A percentile compares a stretch with the other conserved stretches of the same genome.
Conservation (phyloP, 1,140 invertebrate genomes). For the Drosophila tristis region DNA sequence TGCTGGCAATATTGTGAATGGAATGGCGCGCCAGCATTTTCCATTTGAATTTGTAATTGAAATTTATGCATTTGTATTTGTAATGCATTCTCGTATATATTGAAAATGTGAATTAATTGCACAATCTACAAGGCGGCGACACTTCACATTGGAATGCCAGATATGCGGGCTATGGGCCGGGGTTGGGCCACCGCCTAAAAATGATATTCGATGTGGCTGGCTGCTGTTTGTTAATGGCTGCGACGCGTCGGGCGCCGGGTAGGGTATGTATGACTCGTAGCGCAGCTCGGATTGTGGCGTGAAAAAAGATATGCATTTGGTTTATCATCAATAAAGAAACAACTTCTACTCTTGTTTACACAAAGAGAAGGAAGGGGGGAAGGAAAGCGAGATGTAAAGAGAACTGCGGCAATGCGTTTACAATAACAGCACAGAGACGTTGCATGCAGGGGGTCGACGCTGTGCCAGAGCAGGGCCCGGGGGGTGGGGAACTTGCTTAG, state of each 20-base stretch:
- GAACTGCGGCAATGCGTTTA: constrained; percentile 36
- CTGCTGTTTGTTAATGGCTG: constrained; percentile 61
- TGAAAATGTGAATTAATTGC: constrained; percentile 78
- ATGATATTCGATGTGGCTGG: constrained; percentile 31
- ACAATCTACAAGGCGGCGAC: constrained; percentile 64
- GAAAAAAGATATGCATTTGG: constrained; percentile 76
- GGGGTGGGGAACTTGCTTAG: constrained; percentile 41
- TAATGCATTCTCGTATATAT: constrained; percentile 60
- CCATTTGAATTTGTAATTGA: constrained; percentile 59
- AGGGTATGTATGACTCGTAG: constrained; percentile 2
- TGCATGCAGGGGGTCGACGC: constrained; percentile 25
- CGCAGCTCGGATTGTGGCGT: constrained; percentile 64
- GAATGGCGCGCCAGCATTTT: constrained; percentile 64
- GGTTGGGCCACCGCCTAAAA: constrained; percentile 56
- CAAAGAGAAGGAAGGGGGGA: constrained; percentile 34
- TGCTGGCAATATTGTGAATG: constrained; percentile 47
- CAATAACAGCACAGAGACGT: constrained; percentile 39
- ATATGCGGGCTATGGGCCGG: constrained; percentile 51
- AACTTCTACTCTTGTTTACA: constrained; percentile 70
- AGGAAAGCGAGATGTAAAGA: constrained; percentile 54
- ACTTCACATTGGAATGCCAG: constrained; percentile 65
- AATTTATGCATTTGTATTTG: constrained; percentile 58
- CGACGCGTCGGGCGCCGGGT: too few relatives aligned
- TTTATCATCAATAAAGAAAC: constrained; percentile 71
- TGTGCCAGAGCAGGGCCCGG: constrained; percentile 1